Conservation (phyloP, 2,888 invertebrate genomes). For the Axea sp. region DNA sequence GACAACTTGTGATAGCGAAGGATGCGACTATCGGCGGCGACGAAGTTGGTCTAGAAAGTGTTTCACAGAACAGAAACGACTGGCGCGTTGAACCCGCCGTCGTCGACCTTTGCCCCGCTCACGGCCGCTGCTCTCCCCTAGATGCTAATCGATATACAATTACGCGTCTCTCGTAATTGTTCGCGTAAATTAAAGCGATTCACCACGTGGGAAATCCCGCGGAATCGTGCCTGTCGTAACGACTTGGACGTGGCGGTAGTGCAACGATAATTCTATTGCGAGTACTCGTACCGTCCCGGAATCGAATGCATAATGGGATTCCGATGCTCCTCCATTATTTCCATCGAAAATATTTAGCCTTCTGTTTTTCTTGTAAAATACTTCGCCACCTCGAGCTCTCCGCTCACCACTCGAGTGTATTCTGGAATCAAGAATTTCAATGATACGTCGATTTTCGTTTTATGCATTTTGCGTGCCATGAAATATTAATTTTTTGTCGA, state of each 20-base stretch:
- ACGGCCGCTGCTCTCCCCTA: constrained; percentile 59
- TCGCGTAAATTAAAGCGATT: constrained; percentile 62
- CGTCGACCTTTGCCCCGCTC: constrained; percentile 60
- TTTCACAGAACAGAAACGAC: constrained; percentile 49
- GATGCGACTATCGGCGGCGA: constrained; percentile 28
- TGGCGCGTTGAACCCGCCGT: constrained; percentile 54
- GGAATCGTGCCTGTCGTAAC: constrained; percentile 59
- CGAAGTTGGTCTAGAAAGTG: constrained; percentile 56
- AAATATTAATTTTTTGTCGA: constrained; percentile 28
- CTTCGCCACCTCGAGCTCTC: background rate
- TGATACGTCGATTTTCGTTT: constrained; percentile 13
- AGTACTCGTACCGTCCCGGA: constrained; percentile 16
- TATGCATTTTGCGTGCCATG: constrained; percentile 34
- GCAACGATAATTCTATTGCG: constrained; percentile 34
- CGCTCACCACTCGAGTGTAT: background rate
- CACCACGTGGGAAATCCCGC: constrained; percentile 62
- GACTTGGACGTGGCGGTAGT: constrained; percentile 34
- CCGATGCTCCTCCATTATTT: constrained; percentile 38
- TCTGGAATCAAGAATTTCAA: constrained; percentile 11
- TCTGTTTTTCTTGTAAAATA: constrained; percentile 2
- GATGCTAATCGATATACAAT: constrained; percentile 64
- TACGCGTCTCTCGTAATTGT: constrained; percentile 63
- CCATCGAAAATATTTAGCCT: constrained; percentile 42
- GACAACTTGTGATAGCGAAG: constrained; percentile 38
- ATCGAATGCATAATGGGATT: constrained; percentile 52